These are phyloP conservation scores for Microcebus murinus DNA, from an alignment of 2,113 vertebrate species.

Conservation along the genomic window DNA sequence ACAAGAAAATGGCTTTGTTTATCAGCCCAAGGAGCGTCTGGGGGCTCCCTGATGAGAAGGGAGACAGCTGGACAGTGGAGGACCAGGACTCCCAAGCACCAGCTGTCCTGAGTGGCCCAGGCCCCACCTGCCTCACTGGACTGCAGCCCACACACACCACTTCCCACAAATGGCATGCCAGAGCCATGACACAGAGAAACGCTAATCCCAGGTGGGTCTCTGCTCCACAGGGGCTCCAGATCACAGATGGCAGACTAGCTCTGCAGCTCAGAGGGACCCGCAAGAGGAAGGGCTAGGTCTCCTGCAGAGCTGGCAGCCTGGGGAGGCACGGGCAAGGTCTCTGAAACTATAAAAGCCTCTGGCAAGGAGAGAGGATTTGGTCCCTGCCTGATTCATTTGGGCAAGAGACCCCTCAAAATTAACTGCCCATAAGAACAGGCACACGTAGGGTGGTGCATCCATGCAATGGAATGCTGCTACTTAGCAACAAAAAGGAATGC, in stretches of 20 bases:
- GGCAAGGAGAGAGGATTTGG: neutral
- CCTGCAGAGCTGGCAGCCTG: neutral
- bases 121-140: slow-evolving; percentile 31
- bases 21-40: neutral
- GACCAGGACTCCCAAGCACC: neutral
- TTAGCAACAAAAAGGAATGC: neutral
- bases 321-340: neutral
- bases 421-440: neutral
- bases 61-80: neutral
- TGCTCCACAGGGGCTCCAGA: accelerated
- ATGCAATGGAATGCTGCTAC: neutral
- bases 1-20: neutral
- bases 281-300: neutral
- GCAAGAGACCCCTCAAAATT: neutral
- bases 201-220: neutral
- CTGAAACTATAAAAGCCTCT: neutral
- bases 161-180: neutral
- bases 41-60: neutral
- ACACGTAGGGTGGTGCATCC: neutral
- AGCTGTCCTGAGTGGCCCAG: neutral
- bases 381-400: neutral
- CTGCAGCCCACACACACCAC: neutral
- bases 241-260: accelerated
- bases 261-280: neutral
- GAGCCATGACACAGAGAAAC: neutral